A percentile compares a stretch with the other conserved stretches of the same genome.
Evolutionary conservation across 2,888 invertebrate species (phyloP).

Genomic region (Melinopterus prodromus): DNA sequence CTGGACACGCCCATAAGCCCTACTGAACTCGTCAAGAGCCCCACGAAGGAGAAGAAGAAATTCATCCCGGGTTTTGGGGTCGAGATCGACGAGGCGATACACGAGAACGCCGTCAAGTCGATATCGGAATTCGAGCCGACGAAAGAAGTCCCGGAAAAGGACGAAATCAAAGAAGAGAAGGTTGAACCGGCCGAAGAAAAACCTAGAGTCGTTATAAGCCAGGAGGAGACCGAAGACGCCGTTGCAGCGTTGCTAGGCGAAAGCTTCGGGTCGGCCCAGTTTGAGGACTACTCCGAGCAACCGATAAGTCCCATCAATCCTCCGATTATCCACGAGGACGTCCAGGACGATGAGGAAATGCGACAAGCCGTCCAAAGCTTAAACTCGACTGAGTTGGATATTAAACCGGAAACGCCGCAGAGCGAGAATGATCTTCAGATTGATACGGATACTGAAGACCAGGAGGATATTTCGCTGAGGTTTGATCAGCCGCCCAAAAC

Average conservation of each 20-base stretch:
- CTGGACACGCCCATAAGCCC: conserved; percentile 51
- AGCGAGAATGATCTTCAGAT: conserved; percentile 86
- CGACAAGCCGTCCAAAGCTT: conserved; percentile 84
- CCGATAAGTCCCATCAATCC: conserved; percentile 59
- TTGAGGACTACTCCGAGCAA: conserved; percentile 66
- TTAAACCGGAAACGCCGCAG: conserved; percentile 85
- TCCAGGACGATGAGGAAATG: conserved; percentile 86
- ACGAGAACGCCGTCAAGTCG: conserved; percentile 83
- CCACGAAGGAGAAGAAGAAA: conserved; percentile 63
- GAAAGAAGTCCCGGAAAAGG: conserved; percentile 44
- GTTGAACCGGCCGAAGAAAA: conserved; percentile 69
- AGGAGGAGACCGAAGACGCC: conserved; percentile 92
- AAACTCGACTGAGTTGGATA: conserved; percentile 71
- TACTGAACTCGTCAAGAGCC: conserved; percentile 37
- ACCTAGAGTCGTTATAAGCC: conserved; percentile 83
- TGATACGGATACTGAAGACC: conserved; percentile 86
- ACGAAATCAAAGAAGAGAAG: conserved; percentile 53
- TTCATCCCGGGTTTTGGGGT: conserved; percentile 74
- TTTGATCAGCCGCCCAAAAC: conserved; percentile 61
- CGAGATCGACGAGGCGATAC: conserved; percentile 73
- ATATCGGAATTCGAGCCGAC: conserved; percentile 69
- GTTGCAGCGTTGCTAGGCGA: conserved; percentile 88
- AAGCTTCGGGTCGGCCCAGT: conserved; percentile 76
- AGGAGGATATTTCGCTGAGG: conserved; percentile 64
- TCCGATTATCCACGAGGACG: conserved; percentile 70